Evolutionary conservation across 1,140 invertebrate genomes (phyloP), one percentile per base, ranked within the genome.

Genomic region (Aphelinus atriplicis): DNA sequence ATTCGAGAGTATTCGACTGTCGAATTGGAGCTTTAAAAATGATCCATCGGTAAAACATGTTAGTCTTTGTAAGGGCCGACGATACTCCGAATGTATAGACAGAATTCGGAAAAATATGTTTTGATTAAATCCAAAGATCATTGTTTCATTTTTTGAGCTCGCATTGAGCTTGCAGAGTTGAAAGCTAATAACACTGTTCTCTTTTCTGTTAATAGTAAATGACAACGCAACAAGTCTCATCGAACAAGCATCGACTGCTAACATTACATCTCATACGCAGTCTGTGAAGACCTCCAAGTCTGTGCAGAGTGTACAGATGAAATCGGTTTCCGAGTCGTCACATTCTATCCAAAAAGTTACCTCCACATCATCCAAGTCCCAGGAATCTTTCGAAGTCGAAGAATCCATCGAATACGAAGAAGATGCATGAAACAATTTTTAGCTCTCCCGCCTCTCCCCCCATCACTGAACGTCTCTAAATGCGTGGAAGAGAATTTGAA

Each of bases 331-430:
- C 26, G 80, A 87, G 60, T 87, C 86, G 0, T 81, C 83, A 5
- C 79, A 78, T 43, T 82, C 80, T 2, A 51, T 85, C 9, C 85
- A 85, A 77, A 84, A 84, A 1, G 82, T 86, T 7, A 80, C 77
- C 10, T 80, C 84, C 0, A 83, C 82, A 3, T 85, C 84, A 0
- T 78, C 77, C 2, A 84, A 58, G 62, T 82, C 84, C 0, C 83
- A 84, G 0, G 77, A 81, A 64, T 86, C 85, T 6, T 74, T 84
- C 75, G 85, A 88, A 66, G 82, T 84, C 47, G 86, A 87, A 71
- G 85, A 87, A 62, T 77, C 80, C 46, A 71, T 85, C 45, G 86
- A 87, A 47, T 86, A 85, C 58, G 82, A 71, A 46, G 85, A 85
- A 77, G 26, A 26, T 26, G 26, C 26, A 26, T 26, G 26, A 26